These are phyloP conservation scores for crab-eating macaque (Macaca fascicularis) DNA, from an alignment of 2,113 vertebrate genomes.

Conservation along the genomic window T2T-MFA8v1.1 NC_088375.1:164020501-164021000, in stretches of 20 bases:
- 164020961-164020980: not conserved
- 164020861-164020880: not conserved
- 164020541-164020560: not conserved
- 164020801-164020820: not conserved
- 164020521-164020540: not conserved
- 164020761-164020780: not conserved
- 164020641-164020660: not conserved
- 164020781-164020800: not conserved
- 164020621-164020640: not conserved
- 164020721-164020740: not conserved
- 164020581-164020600: not conserved
- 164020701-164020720: not conserved
- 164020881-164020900: not conserved
- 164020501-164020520: not conserved
- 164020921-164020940: not conserved
- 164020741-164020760: no score
- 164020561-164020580: not conserved
- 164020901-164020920: not conserved
- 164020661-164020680: not conserved
- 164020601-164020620: not conserved
- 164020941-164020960: not conserved
- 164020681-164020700: not conserved
- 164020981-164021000: not conserved
- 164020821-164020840: not conserved
- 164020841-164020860: not conserved